Conservation (phyloP, 2,113 vertebrate genomes). For the Crotalus tigris region DNA sequence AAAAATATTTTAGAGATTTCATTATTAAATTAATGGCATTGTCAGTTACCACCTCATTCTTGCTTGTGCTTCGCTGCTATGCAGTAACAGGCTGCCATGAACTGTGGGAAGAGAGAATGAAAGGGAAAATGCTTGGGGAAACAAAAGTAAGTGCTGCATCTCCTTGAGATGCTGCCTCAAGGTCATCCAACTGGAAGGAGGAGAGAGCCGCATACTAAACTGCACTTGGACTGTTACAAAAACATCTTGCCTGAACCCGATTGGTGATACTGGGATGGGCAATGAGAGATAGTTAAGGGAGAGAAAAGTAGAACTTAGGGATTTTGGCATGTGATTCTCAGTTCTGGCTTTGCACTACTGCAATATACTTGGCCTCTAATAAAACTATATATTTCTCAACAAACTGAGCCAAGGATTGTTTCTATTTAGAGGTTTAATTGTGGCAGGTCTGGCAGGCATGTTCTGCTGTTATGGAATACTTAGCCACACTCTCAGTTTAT, state of each 20-base stretch:
- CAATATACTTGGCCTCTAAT: neutral
- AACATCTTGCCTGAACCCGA: neutral
- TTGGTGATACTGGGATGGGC: neutral
- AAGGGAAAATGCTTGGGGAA: neutral
- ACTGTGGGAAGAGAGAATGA: neutral
- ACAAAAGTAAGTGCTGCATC: neutral
- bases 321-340: neutral
- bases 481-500: neutral
- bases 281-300: neutral
- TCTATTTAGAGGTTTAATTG: neutral
- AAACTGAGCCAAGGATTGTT: neutral
- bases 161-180: neutral
- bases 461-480: neutral
- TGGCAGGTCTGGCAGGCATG: neutral
- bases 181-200: neutral
- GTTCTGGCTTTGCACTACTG: neutral
- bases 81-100: neutral
- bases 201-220: neutral
- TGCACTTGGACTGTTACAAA: neutral
- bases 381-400: neutral
- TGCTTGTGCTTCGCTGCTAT: neutral
- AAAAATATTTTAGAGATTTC: neutral
- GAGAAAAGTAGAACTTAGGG: neutral
- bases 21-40: neutral
- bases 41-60: neutral